Percentiles rank a stretch among this genome's conserved stretches.
Conservation (phyloP, 2,888 invertebrate species). For the Chrysolina haemoptera region DNA sequence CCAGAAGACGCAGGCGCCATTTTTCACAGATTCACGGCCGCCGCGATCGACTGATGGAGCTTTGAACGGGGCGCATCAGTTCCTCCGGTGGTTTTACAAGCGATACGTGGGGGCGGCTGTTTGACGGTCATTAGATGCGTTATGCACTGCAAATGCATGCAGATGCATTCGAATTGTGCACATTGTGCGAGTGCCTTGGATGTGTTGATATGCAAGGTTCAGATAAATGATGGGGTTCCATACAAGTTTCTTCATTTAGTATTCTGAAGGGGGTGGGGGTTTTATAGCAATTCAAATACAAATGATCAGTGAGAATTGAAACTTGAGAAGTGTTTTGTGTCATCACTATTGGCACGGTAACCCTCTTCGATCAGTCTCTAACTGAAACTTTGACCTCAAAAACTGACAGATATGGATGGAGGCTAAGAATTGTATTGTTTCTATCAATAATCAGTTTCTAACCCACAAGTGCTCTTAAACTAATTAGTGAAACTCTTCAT, state of each 20-base stretch:
- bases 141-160: conserved; percentile 43
- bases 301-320: background rate
- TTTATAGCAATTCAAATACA: background rate
- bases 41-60: conserved; percentile 63
- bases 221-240: background rate
- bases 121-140: conserved; percentile 47
- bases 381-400: no score
- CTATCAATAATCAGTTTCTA: no score
- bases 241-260: background rate
- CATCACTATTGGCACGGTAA: no score
- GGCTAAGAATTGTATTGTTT: no score
- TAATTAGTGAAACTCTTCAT: no score
- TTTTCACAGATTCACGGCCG: conserved; percentile 62
- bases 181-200: conserved; percentile 13
- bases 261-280: background rate
- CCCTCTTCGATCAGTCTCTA: no score
- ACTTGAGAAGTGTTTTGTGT: background rate
- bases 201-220: conserved; percentile 11
- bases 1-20: conserved; percentile 60
- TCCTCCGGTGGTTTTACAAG: conserved; percentile 46
- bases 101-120: conserved; percentile 40
- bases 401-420: no score
- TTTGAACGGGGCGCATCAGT: conserved; percentile 62
- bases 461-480: no score
- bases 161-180: conserved; percentile 25